Base-by-base conservation (phyloP, 2,888 invertebrate genomes). In the Stegophylla sp. region DNA sequence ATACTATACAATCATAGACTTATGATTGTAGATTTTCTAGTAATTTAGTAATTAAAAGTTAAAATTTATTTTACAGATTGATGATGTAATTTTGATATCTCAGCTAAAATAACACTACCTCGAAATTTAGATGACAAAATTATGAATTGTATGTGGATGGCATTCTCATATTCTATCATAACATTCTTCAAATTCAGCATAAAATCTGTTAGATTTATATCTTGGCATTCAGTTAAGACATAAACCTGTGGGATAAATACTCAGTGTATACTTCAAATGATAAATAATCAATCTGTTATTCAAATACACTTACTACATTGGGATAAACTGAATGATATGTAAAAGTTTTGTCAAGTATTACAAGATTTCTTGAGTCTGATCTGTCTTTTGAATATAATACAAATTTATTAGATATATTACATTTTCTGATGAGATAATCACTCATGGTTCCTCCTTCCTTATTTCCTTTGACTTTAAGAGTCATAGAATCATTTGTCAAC, bases 121-220 rank as follows among this genome's bases (percentile, higher is more conserved):
- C 71, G 48, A 53, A 79, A 79, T 45, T 79, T 82, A 63, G 64
- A 64, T 15, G 83, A 82, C 43, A 83, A 66, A 13, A 82, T 15
- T n/a, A n/a, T n/a, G 28, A 82, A 82, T 28, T 82, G 75, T 71
- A 83, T 76, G 28, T 71, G 71, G 15, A 83, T 75, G 43, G 74
- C 77, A 72, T 83, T 82, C 12, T 82, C 59, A 43, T 75, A 76
- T 48, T 82, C 53, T 69, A 59, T 59, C 12, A 83, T 82, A 1
- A 82, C 59, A 66, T 64, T 75, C 59, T 82, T 77, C 61, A 83
- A 82, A 28, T 77, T 82, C 1, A 74, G 67, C 26, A 74, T 63
- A 13, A 66, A 63, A 2, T 26, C 64, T 13, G 66, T 15, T 56
- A 43, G 61, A 53, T 10, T 43, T 0, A 66, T 59, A 17, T 7